phyloP scores from a whole-genome alignment of 2,113 vertebrate species.

The Suricata suricatta region DNA sequence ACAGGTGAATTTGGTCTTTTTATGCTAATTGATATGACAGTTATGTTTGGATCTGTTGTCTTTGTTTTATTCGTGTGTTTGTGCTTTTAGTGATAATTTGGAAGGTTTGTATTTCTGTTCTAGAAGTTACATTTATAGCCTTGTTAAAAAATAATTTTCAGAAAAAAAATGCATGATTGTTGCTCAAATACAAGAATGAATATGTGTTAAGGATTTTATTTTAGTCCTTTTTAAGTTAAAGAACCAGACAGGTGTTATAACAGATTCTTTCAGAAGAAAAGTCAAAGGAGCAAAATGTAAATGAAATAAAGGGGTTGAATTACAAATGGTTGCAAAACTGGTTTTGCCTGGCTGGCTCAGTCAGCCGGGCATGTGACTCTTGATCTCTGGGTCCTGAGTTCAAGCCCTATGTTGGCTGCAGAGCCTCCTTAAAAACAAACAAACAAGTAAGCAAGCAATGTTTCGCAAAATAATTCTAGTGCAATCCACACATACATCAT shows the following conservation, averaged over 20 bases:
- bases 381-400: background rate
- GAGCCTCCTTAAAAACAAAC: background rate
- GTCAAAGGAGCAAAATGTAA: background rate
- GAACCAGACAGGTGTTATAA: background rate
- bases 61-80: background rate
- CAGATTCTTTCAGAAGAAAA: background rate
- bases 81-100: conserved; percentile 22
- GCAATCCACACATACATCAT: background rate
- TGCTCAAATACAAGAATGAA: background rate
- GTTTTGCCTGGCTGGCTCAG: background rate
- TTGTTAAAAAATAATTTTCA: background rate
- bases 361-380: background rate
- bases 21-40: background rate
- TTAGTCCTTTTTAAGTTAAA: background rate
- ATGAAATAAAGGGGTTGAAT: background rate
- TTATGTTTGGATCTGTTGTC: background rate
- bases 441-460: background rate
- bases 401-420: background rate
- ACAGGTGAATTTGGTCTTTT: background rate
- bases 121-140: background rate
- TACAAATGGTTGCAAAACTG: conserved; percentile 11
- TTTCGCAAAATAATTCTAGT: background rate
- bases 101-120: background rate
- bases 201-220: background rate
- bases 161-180: background rate